Evolutionary conservation across 2,888 invertebrate genomes (phyloP).

Genomic region (Platycnemis pennipes): DNA sequence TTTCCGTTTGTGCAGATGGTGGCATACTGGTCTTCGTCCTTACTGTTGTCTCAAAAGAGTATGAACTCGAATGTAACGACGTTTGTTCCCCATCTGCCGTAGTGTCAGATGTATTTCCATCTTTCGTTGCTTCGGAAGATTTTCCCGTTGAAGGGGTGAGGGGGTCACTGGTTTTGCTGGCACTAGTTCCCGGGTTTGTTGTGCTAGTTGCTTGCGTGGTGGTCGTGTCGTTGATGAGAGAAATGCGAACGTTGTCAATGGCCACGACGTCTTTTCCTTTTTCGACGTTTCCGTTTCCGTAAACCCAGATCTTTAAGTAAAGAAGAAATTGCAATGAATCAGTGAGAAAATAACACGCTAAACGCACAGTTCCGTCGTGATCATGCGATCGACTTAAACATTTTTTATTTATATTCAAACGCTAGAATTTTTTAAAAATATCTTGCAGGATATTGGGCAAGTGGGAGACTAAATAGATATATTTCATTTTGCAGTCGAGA

Average conservation of each 20-base stretch:
- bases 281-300: conserved; percentile 24
- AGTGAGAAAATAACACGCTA: too few relatives aligned
- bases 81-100: neutral
- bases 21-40: neutral
- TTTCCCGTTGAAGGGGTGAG: neutral
- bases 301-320: neutral
- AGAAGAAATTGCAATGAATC: neutral
- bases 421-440: too few relatives aligned
- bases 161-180: neutral
- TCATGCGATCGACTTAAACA: too few relatives aligned
- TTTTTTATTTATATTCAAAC: too few relatives aligned
- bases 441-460: too few relatives aligned
- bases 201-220: neutral
- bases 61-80: neutral
- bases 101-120: neutral
- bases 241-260: neutral
- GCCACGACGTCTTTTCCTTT: neutral
- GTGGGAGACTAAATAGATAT: too few relatives aligned
- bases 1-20: neutral
- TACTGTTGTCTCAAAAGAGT: neutral
- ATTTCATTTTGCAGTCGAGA: too few relatives aligned
- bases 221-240: too few relatives aligned
- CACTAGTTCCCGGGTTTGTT: neutral
- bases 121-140: neutral
- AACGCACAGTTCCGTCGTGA: too few relatives aligned